Evolutionary conservation across 2,888 invertebrate species (phyloP).

Genomic region (Synergus gifuensis): DNA sequence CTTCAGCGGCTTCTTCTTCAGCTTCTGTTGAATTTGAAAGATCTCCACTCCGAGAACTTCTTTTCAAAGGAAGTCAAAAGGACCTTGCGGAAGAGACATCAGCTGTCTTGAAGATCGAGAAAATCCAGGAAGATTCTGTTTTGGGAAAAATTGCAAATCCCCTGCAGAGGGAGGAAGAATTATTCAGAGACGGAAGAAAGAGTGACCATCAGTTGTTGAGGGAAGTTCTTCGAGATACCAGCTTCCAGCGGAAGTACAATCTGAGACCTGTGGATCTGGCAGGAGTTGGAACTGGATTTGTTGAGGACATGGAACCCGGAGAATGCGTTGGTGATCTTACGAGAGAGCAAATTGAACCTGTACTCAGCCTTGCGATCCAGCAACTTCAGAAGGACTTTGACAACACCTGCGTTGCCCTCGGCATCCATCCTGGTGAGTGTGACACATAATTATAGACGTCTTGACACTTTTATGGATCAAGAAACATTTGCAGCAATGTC

Average conservation of each 20-base stretch:
- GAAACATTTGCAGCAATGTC: not conserved
- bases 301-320: slow-evolving; percentile 83
- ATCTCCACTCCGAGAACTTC: slow-evolving; percentile 70
- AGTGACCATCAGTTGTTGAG: slow-evolving; percentile 86
- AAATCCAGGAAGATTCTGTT: slow-evolving; percentile 17
- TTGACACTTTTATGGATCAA: not conserved
- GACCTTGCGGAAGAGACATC: slow-evolving; percentile 42
- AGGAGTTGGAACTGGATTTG: slow-evolving; percentile 78
- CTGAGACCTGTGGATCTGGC: slow-evolving; percentile 87
- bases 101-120: slow-evolving; percentile 43
- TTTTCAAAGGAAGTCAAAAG: slow-evolving; percentile 65
- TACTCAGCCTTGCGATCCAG: slow-evolving; percentile 90
- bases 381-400: slow-evolving; percentile 92
- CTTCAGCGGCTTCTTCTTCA: slow-evolving; percentile 50
- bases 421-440: slow-evolving; percentile 91
- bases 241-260: slow-evolving; percentile 91
- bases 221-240: slow-evolving; percentile 90
- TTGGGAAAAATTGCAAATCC: slow-evolving; percentile 33
- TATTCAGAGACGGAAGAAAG: slow-evolving; percentile 66
- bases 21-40: slow-evolving; percentile 80
- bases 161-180: slow-evolving; percentile 64
- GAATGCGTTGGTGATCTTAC: slow-evolving; percentile 82
- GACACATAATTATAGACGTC: slow-evolving; percentile 53
- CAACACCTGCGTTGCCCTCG: slow-evolving; percentile 89
- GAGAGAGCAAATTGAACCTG: slow-evolving; percentile 89